Base-by-base conservation (phyloP, 2,113 vertebrate species). In the Rhipidura dahli region DNA sequence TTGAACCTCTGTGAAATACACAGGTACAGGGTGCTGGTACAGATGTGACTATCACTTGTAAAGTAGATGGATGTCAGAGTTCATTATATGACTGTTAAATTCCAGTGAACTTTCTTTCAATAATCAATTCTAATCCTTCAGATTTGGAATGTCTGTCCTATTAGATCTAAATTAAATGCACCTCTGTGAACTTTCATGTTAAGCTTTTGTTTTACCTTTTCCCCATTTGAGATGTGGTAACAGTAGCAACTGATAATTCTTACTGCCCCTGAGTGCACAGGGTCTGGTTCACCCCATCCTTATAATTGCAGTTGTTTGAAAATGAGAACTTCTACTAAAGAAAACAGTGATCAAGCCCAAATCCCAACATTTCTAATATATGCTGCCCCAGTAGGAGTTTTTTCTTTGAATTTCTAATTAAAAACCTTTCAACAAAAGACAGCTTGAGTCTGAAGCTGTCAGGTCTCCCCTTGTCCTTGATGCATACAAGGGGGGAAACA, bases 361-460 rank as follows among this genome's bases (percentile, higher is more conserved):
- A 93, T 83, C 54, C 81, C 39, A 28, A 66, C 73, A 83, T 92
- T 95, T 90, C 80, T 96, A 95, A 96, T 97, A 92, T 59, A 94
- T 95, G 72, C 68, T 96, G 37, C 82, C 90, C 45, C 64, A 91
- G 83, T 92, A 97, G 92, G 89, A 95, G 49, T 35, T 96, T 95
- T 96, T 78, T 54, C 66, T 96, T 94, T 97, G 84, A 97, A 95
- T 97, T 96, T 94, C 93, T 98, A 97, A 97, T 98, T 97, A 64
- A 92, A 95, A 91, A 68, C 17, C n/a, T 96, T 96, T 98, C 97
- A 97, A 94, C 8, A 1, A 92, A 95, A 96, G 88, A 75, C 93
- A 97, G 91, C 39, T 83, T 94, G 82, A 93, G 37, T 96, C 89
- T 86, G 86, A 97, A 95, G 70, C 84, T 97, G 92, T 96, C 94